These are phyloP conservation scores for Acanthis flammea DNA, from an alignment of 2,797 vertebrate species.

Conservation along the genomic window DNA sequence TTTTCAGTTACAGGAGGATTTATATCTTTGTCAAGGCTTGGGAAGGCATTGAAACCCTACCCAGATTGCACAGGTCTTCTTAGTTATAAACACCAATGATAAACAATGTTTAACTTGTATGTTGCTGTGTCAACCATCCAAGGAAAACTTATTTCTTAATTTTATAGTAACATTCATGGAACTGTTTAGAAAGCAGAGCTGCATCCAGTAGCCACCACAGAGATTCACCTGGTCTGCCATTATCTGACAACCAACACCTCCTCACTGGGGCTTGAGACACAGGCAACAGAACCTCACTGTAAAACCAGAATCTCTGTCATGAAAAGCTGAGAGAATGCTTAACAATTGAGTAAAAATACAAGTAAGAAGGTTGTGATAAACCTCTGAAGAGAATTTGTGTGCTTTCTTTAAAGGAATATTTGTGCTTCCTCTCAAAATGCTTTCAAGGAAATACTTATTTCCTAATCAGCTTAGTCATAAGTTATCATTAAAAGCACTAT, in stretches of 20 bases:
- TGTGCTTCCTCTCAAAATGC: not conserved
- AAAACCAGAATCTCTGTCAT: not conserved
- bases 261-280: not conserved
- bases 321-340: not conserved
- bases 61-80: not conserved
- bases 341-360: not conserved
- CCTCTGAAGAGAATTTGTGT: not conserved
- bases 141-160: not conserved
- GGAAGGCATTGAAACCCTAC: not conserved
- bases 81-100: not conserved
- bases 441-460: constrained; percentile 6
- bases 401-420: not conserved
- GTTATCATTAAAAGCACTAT: not conserved
- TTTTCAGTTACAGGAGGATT: not conserved
- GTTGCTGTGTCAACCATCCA: not conserved
- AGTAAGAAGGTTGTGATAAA: not conserved
- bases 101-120: not conserved
- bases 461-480: not conserved
- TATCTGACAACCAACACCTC: not conserved
- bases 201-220: not conserved
- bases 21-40: not conserved
- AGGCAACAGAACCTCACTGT: not conserved
- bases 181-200: not conserved
- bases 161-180: not conserved
- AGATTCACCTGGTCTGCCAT: not conserved